Conservation (phyloP, 2,113 vertebrate genomes). For the Syngnathus scovelli region DNA sequence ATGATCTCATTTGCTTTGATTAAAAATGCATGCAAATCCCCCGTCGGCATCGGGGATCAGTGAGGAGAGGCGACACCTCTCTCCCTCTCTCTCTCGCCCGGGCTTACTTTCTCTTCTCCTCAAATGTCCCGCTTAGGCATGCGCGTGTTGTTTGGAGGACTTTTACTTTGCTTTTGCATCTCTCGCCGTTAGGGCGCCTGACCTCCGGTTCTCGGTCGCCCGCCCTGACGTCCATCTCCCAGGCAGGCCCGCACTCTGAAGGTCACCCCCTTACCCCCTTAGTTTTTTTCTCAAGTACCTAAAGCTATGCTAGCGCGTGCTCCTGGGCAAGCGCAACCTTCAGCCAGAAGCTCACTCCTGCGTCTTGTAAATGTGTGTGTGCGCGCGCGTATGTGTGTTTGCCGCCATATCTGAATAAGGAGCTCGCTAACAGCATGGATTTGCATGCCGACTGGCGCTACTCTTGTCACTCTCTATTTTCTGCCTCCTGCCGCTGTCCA, state of each 20-base stretch:
- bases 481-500: constrained; percentile 40
- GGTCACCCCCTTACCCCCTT: constrained; percentile 44
- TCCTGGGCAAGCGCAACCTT: constrained; percentile 45
- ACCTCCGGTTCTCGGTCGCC: constrained; percentile 27
- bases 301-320: constrained; percentile 23
- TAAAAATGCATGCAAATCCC: constrained; percentile 81
- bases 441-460: constrained; percentile 43
- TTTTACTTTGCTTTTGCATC: constrained; percentile 44
- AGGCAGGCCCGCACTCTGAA: constrained; percentile 45
- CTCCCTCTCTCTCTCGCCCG: constrained; percentile 13
- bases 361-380: constrained; percentile 3
- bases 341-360: constrained; percentile 18
- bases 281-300: constrained; percentile 11
- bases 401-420: constrained; percentile 25
- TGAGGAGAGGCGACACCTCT: constrained; percentile 64
- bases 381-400: constrained; percentile 24
- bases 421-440: constrained; percentile 50
- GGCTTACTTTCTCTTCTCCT: constrained; percentile 29
- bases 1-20: constrained; percentile 82
- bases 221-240: constrained; percentile 45
- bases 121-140: constrained; percentile 7
- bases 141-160: constrained; percentile 30
- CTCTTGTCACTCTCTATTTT: constrained; percentile 55
- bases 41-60: constrained; percentile 71
- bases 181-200: constrained; percentile 37